A percentile compares a stretch with the other conserved stretches of the same genome.
Evolutionary conservation across 2,113 vertebrate genomes (phyloP).

Genomic region (Oophaga pumilio): DNA sequence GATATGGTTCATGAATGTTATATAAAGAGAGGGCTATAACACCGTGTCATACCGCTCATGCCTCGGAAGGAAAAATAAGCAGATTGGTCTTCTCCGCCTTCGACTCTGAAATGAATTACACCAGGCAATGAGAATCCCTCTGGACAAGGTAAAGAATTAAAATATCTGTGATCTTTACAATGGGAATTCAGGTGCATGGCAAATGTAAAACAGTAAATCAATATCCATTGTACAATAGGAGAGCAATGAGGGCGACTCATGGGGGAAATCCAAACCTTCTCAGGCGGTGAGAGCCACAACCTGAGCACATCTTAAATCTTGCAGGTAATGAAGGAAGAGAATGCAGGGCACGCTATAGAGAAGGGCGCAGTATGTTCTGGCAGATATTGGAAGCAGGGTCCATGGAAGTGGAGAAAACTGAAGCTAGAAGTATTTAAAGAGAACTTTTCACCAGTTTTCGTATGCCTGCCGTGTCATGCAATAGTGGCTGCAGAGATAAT

Average conservation of each 20-base stretch:
- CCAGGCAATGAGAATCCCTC: background rate
- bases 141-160: background rate
- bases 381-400: background rate
- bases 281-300: background rate
- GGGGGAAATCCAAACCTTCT: background rate
- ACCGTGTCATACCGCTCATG: background rate
- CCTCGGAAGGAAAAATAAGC: background rate
- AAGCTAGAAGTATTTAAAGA: background rate
- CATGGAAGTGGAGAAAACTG: background rate
- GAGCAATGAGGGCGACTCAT: background rate
- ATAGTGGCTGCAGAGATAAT: too few relatives aligned
- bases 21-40: background rate
- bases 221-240: constrained; percentile 15
- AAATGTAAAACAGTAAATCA: background rate
- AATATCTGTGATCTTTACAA: constrained; percentile 8
- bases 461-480: too few relatives aligned
- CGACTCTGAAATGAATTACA: background rate
- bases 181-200: background rate
- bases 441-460: background rate
- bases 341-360: background rate
- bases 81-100: background rate
- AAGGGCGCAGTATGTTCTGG: background rate
- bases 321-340: background rate
- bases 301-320: background rate
- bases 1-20: background rate